A percentile compares a stretch with the other conserved stretches of the same genome.
These are phyloP conservation scores for Lepidochrysops patricia DNA, from an alignment of 2,888 invertebrate species.

Conservation along the genomic window DNA sequence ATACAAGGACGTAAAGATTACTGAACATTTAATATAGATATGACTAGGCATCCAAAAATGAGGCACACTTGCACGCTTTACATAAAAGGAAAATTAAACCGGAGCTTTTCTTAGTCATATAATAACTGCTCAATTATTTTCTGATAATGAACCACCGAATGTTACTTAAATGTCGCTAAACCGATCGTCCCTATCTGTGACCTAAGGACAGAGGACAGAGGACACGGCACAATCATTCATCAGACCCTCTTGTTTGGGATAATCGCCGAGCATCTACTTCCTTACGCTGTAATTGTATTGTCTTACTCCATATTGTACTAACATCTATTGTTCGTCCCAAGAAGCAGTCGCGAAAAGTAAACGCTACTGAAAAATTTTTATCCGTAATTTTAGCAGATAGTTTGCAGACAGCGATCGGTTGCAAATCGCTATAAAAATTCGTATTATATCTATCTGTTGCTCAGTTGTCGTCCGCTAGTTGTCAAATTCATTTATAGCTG, in stretches of 20 bases:
- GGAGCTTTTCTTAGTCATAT: too few species aligned
- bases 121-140: neutral
- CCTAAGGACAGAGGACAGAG: too few species aligned
- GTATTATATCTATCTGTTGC: too few species aligned
- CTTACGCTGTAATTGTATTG: slow-evolving; percentile 45
- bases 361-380: neutral
- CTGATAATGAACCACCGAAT: neutral
- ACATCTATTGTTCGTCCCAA: neutral
- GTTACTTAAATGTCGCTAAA: slow-evolving; percentile 14
- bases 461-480: too few species aligned
- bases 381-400: too few species aligned
- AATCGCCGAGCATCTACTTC: slow-evolving; percentile 35
- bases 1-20: slow-evolving; percentile 8
- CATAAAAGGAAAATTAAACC: too few species aligned
- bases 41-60: too few species aligned
- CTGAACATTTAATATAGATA: too few species aligned
- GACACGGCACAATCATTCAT: slow-evolving; percentile 59
- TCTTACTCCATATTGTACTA: slow-evolving; percentile 24
- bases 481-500: too few species aligned
- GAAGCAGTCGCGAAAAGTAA: neutral
- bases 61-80: too few species aligned
- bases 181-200: slow-evolving; percentile 32
- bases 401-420: too few species aligned
- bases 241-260: slow-evolving; percentile 61
- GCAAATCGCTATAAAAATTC: too few species aligned